A percentile compares a stretch with the other conserved stretches of the same genome.
phyloP scores from a whole-genome alignment of 2,113 vertebrate species.

The Oriolus oriolus region DNA sequence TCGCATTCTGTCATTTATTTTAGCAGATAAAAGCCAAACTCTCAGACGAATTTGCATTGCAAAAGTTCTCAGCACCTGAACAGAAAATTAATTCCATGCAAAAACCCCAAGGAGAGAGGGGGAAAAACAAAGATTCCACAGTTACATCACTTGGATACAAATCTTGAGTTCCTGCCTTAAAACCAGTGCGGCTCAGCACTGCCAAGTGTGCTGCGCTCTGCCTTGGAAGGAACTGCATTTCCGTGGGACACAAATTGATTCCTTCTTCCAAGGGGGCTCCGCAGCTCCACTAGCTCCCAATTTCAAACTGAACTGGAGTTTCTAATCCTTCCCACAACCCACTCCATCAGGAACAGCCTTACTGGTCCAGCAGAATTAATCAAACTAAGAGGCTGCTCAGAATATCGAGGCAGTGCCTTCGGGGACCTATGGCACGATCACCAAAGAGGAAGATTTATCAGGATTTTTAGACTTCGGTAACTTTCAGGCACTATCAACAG shows the following conservation, averaged over 20 bases:
- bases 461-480: neutral
- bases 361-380: neutral
- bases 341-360: neutral
- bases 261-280: neutral
- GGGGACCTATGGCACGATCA: neutral
- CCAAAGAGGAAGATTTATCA: neutral
- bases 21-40: neutral
- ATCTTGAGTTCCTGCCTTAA: neutral
- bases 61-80: constrained; percentile 8
- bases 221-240: neutral
- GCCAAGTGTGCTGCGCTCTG: neutral
- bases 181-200: neutral
- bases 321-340: neutral
- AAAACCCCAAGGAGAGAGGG: neutral
- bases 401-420: neutral
- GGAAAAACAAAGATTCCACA: neutral
- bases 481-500: neutral
- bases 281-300: neutral
- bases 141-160: neutral
- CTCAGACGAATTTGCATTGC: neutral
- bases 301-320: neutral
- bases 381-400: neutral
- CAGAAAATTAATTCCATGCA: neutral
- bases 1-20: neutral
- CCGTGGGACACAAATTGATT: neutral